These are phyloP conservation scores for Cephus pulcher DNA, from an alignment of 2,888 invertebrate genomes.

Conservation along the genomic window DNA sequence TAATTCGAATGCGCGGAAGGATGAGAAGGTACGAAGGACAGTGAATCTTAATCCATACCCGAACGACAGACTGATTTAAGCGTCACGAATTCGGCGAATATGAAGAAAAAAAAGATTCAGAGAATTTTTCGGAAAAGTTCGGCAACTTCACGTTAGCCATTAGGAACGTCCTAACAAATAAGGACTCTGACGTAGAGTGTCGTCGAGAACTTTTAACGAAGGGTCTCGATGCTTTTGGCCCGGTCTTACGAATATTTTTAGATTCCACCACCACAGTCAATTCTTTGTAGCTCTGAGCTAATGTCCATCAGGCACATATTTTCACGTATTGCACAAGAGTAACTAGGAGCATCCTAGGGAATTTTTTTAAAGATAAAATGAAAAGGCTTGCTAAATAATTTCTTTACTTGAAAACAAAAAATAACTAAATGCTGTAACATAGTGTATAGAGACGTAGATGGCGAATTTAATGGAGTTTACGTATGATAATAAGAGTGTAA, in stretches of 20 bases:
- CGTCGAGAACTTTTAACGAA: neutral
- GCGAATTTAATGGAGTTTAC: neutral
- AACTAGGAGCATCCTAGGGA: neutral
- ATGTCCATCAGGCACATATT: neutral
- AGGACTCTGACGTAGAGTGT: neutral
- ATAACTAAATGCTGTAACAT: conserved; percentile 26
- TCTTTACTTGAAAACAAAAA: neutral
- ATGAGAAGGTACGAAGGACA: conserved; percentile 21
- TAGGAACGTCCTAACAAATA: neutral
- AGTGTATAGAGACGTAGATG: conserved; percentile 19
- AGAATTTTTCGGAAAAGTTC: neutral
- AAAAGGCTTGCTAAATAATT: neutral
- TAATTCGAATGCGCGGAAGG: conserved; percentile 25
- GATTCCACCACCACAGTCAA: neutral
- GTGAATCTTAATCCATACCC: conserved; percentile 27
- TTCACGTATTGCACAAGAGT: neutral
- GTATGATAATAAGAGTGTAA: neutral
- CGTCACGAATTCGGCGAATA: neutral
- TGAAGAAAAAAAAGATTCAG: neutral
- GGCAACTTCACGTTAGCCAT: neutral
- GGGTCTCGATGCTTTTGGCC: neutral
- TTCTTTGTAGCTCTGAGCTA: neutral
- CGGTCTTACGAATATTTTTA: neutral
- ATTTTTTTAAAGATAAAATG: neutral
- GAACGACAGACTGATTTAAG: conserved; percentile 54